phyloP scores from a whole-genome alignment of 2,888 invertebrate species.

The Harmothoe impar region DNA sequence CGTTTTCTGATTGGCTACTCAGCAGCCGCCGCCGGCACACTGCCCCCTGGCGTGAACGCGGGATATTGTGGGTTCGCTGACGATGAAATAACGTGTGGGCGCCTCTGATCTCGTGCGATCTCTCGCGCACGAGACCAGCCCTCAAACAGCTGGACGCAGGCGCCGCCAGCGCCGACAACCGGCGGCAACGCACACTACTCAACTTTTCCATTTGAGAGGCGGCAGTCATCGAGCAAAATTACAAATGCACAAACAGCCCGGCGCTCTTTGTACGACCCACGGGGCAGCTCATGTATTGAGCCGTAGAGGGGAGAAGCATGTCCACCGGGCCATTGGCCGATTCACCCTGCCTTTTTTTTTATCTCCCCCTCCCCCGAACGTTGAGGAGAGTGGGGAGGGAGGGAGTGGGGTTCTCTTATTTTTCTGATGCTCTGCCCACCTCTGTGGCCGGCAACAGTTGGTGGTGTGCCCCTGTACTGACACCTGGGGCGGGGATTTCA shows the following conservation, averaged over 20 bases:
- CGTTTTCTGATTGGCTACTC: constrained; percentile 12
- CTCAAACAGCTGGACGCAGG: constrained; percentile 17
- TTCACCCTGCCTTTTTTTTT: constrained; percentile 9
- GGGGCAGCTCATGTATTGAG: constrained; percentile 40
- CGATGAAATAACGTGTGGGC: constrained; percentile 7
- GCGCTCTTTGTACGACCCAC: constrained; percentile 4
- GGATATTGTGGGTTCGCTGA: constrained; percentile 20
- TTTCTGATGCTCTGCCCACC: neutral
- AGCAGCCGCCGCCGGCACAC: neutral
- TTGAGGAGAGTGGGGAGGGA: neutral
- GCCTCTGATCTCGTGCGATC: constrained; percentile 32
- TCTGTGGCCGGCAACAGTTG: constrained; percentile 40
- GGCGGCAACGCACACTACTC: constrained; percentile 16
- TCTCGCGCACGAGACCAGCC: neutral
- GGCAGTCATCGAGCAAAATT: constrained; percentile 51
- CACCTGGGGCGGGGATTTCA: constrained; percentile 46
- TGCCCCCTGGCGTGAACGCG: constrained; percentile 8
- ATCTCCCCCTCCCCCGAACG: neutral
- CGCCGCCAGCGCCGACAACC: constrained; percentile 11
- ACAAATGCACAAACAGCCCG: constrained; percentile 35
- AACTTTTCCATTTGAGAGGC: constrained; percentile 58
- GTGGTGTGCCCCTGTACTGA: neutral
- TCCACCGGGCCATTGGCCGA: constrained; percentile 31
- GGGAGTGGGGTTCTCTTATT: neutral
- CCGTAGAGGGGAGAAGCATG: constrained; percentile 40